Conservation (phyloP, 2,113 vertebrate genomes). For the Chaetorhynchus papuensis region DNA sequence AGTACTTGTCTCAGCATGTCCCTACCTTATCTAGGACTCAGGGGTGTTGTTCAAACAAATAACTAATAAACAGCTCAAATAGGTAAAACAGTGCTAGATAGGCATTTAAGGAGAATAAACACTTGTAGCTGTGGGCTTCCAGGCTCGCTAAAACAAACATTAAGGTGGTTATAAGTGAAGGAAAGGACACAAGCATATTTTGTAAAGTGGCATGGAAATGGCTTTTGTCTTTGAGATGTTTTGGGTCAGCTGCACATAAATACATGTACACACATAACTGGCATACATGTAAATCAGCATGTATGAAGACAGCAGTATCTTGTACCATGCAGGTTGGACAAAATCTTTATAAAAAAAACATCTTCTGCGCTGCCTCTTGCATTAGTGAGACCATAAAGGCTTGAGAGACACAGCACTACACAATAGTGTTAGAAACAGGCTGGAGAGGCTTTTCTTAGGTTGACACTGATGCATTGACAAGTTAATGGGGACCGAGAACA, state of each 20-base stretch:
- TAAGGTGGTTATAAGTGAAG: not conserved
- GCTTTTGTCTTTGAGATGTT: not conserved
- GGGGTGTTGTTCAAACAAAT: not conserved
- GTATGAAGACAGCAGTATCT: not conserved
- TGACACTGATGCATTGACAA: not conserved
- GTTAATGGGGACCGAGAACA: not conserved
- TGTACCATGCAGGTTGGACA: not conserved
- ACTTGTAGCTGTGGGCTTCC: not conserved
- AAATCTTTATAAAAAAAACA: not conserved
- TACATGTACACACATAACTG: not conserved
- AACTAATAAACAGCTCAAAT: not conserved
- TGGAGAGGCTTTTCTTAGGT: not conserved
- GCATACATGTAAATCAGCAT: not conserved
- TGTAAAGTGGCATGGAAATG: not conserved
- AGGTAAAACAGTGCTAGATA: not conserved
- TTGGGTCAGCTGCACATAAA: not conserved
- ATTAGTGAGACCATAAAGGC: not conserved
- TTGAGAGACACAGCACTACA: not conserved
- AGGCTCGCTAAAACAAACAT: not conserved
- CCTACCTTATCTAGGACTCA: not conserved
- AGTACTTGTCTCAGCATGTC: not conserved
- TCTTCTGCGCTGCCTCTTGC: not conserved
- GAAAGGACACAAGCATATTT: not conserved
- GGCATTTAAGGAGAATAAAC: not conserved
- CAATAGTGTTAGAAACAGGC: not conserved